A percentile compares a stretch with the other conserved stretches of the same genome.
These are phyloP conservation scores for Lordiphosa collinella DNA, from an alignment of 1,140 invertebrate species.

Conservation along the genomic window DNA sequence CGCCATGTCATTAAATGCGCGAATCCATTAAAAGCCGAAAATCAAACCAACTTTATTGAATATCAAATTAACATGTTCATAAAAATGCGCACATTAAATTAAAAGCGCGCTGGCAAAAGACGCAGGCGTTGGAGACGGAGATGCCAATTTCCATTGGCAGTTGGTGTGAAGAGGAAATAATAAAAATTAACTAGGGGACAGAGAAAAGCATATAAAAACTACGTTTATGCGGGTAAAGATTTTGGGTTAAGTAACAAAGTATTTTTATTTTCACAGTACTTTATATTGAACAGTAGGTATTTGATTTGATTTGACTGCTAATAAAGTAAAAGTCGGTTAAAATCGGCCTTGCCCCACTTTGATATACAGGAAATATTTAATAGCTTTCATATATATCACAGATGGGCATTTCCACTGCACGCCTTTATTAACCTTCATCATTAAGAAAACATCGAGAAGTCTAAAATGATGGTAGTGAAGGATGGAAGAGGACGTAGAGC, in stretches of 20 bases:
- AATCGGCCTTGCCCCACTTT: no score
- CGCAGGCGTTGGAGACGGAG: slow-evolving; percentile 13
- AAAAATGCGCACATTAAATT: slow-evolving; percentile 77
- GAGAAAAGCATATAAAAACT: slow-evolving; percentile 17
- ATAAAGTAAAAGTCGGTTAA: no score
- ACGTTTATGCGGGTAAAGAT: slow-evolving; percentile 40
- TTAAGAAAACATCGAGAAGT: no score
- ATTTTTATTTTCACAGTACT: background rate
- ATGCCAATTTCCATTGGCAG: slow-evolving; percentile 44
- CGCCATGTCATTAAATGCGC: slow-evolving; percentile 65
- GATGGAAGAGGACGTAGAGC: no score
- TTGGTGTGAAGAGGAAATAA: slow-evolving; percentile 57
- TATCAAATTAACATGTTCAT: slow-evolving; percentile 79
- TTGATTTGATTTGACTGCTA: no score
- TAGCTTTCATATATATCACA: no score
- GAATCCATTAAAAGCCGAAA: slow-evolving; percentile 76
- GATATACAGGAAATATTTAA: no score
- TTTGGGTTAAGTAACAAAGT: slow-evolving; percentile 5
- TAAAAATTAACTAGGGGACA: slow-evolving; percentile 66
- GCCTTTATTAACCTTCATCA: no score
- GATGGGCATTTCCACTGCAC: no score
- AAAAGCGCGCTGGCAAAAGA: slow-evolving; percentile 39
- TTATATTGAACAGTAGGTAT: no score
- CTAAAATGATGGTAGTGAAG: no score
- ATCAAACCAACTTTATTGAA: slow-evolving; percentile 78